Conservation (phyloP, 2,888 invertebrate genomes). For the Aspidiotus destructor region DNA sequence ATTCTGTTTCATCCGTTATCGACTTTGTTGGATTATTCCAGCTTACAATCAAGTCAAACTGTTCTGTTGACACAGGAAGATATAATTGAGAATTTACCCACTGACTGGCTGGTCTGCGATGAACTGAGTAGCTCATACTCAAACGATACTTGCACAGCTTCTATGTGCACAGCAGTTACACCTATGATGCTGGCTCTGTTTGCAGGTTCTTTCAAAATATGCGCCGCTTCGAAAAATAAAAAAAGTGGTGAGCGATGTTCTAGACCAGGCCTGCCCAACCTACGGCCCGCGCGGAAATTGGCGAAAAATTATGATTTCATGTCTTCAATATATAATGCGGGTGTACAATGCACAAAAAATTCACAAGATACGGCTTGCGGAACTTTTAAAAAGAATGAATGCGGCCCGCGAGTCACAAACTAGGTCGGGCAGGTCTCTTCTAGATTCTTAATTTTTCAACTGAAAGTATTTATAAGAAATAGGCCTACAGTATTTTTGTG, state of each 20-base stretch:
- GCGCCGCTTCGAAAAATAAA: slow-evolving; percentile 17
- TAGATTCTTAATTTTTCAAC: too few relatives aligned
- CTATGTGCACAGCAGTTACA: slow-evolving; percentile 62
- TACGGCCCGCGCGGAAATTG: too few relatives aligned
- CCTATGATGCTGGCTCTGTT: slow-evolving; percentile 71
- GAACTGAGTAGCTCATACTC: slow-evolving; percentile 58
- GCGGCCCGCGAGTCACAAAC: too few relatives aligned
- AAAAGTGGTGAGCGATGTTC: slow-evolving; percentile 6
- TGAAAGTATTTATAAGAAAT: too few relatives aligned
- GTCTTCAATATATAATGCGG: too few relatives aligned
- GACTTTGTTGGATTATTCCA: slow-evolving; percentile 9
- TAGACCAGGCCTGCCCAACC: too few relatives aligned
- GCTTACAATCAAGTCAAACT: slow-evolving; percentile 12
- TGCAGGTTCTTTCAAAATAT: slow-evolving; percentile 42
- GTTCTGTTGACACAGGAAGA: slow-evolving; percentile 17
- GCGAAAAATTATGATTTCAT: too few relatives aligned
- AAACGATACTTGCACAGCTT: slow-evolving; percentile 13
- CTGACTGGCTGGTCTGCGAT: slow-evolving; percentile 79
- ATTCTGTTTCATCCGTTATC: slow-evolving; percentile 17
- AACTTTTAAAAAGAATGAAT: too few relatives aligned
- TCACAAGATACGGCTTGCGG: too few relatives aligned
- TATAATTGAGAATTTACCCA: slow-evolving; percentile 47
- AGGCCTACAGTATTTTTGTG: too few relatives aligned
- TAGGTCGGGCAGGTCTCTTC: too few relatives aligned
- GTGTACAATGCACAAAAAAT: too few relatives aligned